Evolutionary conservation across 2,797 vertebrate genomes (phyloP), one percentile per base, ranked within the genome.

Genomic region (Ctenochaetus hawaiiensis): DNA sequence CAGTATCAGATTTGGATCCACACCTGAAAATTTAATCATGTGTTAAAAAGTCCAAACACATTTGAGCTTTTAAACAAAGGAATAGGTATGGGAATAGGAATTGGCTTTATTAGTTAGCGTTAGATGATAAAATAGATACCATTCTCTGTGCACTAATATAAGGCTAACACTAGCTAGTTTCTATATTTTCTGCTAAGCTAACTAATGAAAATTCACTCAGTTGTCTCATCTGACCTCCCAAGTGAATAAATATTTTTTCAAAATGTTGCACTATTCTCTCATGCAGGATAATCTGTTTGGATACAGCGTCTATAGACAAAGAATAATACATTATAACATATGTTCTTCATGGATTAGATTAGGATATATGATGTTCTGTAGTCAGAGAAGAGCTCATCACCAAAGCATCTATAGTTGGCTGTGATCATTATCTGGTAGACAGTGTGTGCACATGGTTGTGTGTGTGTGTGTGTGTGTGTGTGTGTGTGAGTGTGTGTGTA

Each of bases 301-400:
- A 34, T 34, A 34, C 30, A 34, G 39, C 39, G 2, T 43, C 49
- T 7, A 5, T 20, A 26, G 45, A 58, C 66, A 58, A 49, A 23
- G n/a, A 48, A 20, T 67, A 34, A 72, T 13, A 37, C n/a, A 30
- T 49, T n/a, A 5, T 14, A 49, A 22, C 22, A 37, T 30, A 44
- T 7, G 9, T 57, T 72, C n/a, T 45, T 2, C 56, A 43, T 44
- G 51, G 45, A 20, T 39, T 20, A 69, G 54, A 78, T 62, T 7
- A 53, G 51, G 60, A 79, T 44, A 62, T 65, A 48, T 67, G 60
- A 79, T 77, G 73, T 59, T 69, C 45, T 67, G 72, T 48, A 47
- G 63, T 62, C 44, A 44, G 51, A 70, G 53, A 45, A 16, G 54
- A 81, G 44, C 49, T 75, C 34, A 75, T 72, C 52, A 12, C 39